Evolutionary conservation across 2,797 vertebrate species (phyloP).

Genomic region (Typhlichthys eigenmanni): DNA sequence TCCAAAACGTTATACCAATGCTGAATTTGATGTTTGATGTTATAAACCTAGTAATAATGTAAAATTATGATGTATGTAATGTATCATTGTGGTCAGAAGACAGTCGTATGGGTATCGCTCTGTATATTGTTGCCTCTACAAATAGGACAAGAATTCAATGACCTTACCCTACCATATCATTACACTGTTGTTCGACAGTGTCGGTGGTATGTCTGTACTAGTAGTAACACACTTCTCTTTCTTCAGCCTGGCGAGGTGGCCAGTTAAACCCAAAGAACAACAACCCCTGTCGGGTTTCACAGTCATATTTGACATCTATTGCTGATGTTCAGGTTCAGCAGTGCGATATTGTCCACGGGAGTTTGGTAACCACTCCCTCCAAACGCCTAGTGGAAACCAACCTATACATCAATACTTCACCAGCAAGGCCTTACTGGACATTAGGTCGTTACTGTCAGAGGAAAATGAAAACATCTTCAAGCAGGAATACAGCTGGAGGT

Average conservation of each 20-base stretch:
- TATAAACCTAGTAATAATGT: slow-evolving; percentile 10
- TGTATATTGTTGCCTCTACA: slow-evolving; percentile 61
- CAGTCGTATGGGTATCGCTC: slow-evolving; percentile 20
- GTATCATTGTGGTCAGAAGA: slow-evolving; percentile 44
- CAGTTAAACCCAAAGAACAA: slow-evolving; percentile 73
- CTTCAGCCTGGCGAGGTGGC: slow-evolving; percentile 69
- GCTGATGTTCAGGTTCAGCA: slow-evolving; percentile 63
- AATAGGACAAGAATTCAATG: slow-evolving; percentile 56
- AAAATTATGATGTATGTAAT: slow-evolving; percentile 26
- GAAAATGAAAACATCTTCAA: slow-evolving; percentile 55
- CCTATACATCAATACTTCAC: slow-evolving; percentile 73
- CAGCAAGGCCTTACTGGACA: slow-evolving; percentile 74
- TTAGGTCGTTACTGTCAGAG: slow-evolving; percentile 69
- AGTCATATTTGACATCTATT: slow-evolving; percentile 71
- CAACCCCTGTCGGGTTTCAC: slow-evolving; percentile 66
- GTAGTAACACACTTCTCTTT: slow-evolving; percentile 36
- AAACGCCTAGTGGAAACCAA: slow-evolving; percentile 59
- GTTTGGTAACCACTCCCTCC: slow-evolving; percentile 69
- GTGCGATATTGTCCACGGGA: slow-evolving; percentile 65
- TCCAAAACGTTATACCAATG: slow-evolving; percentile 7
- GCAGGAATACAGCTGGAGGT: slow-evolving; percentile 66
- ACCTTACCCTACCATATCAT: slow-evolving; percentile 48
- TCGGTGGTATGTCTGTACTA: neutral
- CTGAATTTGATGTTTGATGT: slow-evolving; percentile 18
- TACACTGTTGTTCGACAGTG: slow-evolving; percentile 38